Evolutionary conservation across 92 coral and sea anemone genomes (phyloP).

Genomic region (Blastomussa wellsi): DNA sequence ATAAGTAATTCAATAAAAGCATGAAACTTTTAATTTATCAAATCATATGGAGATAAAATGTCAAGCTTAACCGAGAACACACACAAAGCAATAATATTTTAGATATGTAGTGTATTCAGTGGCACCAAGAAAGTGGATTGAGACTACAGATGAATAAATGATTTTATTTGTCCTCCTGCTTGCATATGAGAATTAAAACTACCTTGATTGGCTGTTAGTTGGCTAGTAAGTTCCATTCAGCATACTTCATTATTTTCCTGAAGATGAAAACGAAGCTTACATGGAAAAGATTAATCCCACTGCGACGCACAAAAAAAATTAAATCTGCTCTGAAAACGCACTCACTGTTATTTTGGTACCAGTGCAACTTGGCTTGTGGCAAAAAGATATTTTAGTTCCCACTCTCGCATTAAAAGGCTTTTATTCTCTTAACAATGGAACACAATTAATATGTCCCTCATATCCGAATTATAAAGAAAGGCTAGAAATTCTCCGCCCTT

Average conservation of each 20-base stretch:
- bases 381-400: background rate
- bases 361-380: conserved; percentile 24
- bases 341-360: conserved; percentile 34
- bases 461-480: conserved; percentile 5
- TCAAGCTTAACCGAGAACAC: background rate
- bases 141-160: conserved; percentile 8
- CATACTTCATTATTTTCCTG: background rate
- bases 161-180: background rate
- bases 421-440: conserved; percentile 27
- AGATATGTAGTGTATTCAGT: background rate
- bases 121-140: background rate
- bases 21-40: background rate
- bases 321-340: background rate
- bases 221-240: background rate
- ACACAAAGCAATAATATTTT: background rate
- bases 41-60: background rate
- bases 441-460: conserved; percentile 20
- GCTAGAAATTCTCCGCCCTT: conserved; percentile 33
- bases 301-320: background rate
- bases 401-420: background rate
- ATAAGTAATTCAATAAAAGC: background rate
- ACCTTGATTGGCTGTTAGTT: background rate
- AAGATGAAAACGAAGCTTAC: background rate
- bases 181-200: background rate
- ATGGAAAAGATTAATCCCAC: background rate